Conservation (phyloP, 2,113 vertebrate genomes). For the Artemisiospiza belli region DNA sequence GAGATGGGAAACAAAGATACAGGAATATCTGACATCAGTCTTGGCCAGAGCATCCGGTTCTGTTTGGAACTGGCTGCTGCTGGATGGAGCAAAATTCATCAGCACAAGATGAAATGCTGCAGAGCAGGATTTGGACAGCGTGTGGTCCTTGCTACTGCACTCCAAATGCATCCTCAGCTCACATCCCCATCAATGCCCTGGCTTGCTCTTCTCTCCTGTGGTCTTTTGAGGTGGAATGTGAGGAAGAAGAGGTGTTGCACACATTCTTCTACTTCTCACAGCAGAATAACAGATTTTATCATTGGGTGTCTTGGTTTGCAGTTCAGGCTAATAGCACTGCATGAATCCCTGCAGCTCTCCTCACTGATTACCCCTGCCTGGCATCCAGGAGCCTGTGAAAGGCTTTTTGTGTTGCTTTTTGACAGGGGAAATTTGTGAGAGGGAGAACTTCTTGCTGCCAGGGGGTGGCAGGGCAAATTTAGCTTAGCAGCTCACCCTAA, state of each 20-base stretch:
- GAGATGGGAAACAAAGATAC: conserved; percentile 4
- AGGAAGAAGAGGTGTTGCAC: background rate
- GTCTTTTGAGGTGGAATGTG: background rate
- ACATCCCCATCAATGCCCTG: background rate
- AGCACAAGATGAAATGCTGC: background rate
- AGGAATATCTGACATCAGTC: conserved; percentile 41
- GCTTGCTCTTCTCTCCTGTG: background rate
- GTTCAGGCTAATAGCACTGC: background rate
- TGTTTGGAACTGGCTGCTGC: background rate
- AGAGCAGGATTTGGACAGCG: background rate
- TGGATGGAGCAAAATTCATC: background rate
- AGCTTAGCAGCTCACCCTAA: conserved; percentile 13
- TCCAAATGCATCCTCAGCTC: background rate
- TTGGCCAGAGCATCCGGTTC: background rate
- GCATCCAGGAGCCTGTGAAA: background rate
- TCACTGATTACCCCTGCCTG: background rate
- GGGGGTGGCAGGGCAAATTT: background rate
- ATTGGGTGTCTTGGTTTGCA: background rate
- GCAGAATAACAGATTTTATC: background rate
- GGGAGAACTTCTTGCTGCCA: background rate
- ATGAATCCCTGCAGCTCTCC: background rate
- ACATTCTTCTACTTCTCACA: background rate
- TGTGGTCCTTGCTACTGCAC: background rate
- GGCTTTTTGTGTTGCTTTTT: conserved; percentile 6
- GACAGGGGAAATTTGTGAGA: background rate